Evolutionary conservation across 2,888 invertebrate species (phyloP), one percentile per base, ranked within the genome.

Genomic region (Anagyrus pseudococci): DNA sequence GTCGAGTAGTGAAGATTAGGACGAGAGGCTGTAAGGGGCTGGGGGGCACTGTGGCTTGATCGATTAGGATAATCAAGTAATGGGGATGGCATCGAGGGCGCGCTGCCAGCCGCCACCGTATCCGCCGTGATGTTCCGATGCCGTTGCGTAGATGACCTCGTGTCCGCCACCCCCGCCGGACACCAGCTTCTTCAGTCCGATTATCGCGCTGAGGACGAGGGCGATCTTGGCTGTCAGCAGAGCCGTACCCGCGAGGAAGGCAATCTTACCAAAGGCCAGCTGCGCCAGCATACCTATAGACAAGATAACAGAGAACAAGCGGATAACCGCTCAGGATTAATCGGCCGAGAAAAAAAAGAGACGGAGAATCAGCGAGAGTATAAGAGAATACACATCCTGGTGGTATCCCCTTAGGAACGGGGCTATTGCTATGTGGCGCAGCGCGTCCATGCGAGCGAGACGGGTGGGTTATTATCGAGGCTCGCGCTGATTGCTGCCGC

Each of bases 191-290:
- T 89, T 89, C 73, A 89, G 77, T 59, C 88, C 86, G 71, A 87
- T 85, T 70, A 89, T 82, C 43, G 86, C 80, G 4, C 88, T 86
- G 29, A 89, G 74, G 54, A 88, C 77, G 22, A 89, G 75, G 0
- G 88, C 88, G 52, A 89, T 84, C 76, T 89, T 89, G 7, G 89
- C 87, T 64, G 89, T 84, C 57, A 89, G 80, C 62, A 89, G 80
- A 3, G 89, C 89, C 8, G 88, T 85, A 46, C 88, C 89, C 1
- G 89, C 88, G 69, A 89, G 82, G 64, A 89, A 82, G 6, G 88
- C 87, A 62, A 89, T 85, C 81, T 89, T 88, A 25, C 88, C 87
- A 75, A 89, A 85, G 64, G 88, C 86, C 81, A 89, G 79, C 79
- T 89, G 88, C 2, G 86, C 85, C 78, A 88, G 81, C 82, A 89